These are phyloP conservation scores for Gavia stellata DNA, from an alignment of 2,113 vertebrate genomes.

Conservation along the genomic window DNA sequence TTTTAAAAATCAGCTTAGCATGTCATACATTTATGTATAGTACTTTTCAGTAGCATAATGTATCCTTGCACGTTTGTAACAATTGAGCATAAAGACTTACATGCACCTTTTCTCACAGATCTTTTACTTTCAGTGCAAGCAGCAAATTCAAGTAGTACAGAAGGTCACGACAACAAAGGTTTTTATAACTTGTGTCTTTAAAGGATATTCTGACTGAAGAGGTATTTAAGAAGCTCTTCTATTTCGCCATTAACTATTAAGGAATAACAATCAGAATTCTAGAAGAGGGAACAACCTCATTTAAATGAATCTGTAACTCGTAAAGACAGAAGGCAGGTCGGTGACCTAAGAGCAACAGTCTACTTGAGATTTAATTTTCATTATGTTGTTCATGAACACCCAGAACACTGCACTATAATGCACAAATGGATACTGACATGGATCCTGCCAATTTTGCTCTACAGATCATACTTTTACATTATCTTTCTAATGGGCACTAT, in stretches of 20 bases:
- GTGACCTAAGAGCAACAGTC: conserved; percentile 71
- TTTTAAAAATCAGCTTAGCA: not conserved
- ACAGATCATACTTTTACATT: conserved; percentile 90
- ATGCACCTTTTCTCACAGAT: conserved; percentile 69
- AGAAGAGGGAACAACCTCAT: conserved; percentile 63
- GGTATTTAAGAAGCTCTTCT: conserved; percentile 67
- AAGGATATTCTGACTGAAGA: conserved; percentile 68
- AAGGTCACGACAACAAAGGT: conserved; percentile 65
- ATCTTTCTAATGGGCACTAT: conserved; percentile 89
- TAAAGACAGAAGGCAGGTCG: conserved; percentile 75
- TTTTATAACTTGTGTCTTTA: conserved; percentile 71
- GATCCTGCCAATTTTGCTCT: conserved; percentile 95
- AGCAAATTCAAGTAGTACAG: conserved; percentile 76
- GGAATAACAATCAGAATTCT: conserved; percentile 66
- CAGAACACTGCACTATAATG: conserved; percentile 96
- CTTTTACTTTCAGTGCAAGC: conserved; percentile 72
- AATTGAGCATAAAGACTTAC: conserved; percentile 52
- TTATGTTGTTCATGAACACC: conserved; percentile 92
- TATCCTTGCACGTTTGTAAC: conserved; percentile 36
- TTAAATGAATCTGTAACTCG: conserved; percentile 67
- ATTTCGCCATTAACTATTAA: conserved; percentile 60
- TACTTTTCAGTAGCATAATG: conserved; percentile 1
- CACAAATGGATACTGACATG: conserved; percentile 98
- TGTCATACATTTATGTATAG: not conserved
- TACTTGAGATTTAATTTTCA: conserved; percentile 83